Conservation (phyloP, 2,888 invertebrate species). For the Hyppa rectilinea region DNA sequence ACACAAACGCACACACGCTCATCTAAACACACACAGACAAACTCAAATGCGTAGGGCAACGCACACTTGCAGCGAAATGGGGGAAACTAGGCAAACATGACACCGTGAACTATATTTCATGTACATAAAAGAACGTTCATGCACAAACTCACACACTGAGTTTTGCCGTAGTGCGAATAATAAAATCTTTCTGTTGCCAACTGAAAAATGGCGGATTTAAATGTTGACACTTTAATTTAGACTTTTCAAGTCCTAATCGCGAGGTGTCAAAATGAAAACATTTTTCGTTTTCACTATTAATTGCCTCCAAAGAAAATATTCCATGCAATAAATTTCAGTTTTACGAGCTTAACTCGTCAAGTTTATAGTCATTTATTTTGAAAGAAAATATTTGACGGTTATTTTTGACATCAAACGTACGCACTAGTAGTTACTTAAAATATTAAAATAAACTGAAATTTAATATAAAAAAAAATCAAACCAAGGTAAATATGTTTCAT, state of each 20-base stretch:
- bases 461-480: neutral
- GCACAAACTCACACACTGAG: slow-evolving; percentile 61
- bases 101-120: slow-evolving; percentile 73
- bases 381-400: slow-evolving; percentile 23
- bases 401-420: slow-evolving; percentile 36
- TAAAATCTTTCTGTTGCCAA: slow-evolving; percentile 67
- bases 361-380: slow-evolving; percentile 51
- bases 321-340: slow-evolving; percentile 46
- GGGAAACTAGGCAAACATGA: slow-evolving; percentile 71
- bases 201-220: slow-evolving; percentile 60
- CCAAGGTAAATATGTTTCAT: neutral
- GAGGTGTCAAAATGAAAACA: slow-evolving; percentile 54
- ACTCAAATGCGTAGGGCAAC: slow-evolving; percentile 52
- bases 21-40: slow-evolving; percentile 51
- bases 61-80: slow-evolving; percentile 65
- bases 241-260: slow-evolving; percentile 47
- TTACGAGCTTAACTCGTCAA: slow-evolving; percentile 42
- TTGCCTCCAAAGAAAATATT: slow-evolving; percentile 58
- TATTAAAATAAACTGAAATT: slow-evolving; percentile 10
- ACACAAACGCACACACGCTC: slow-evolving; percentile 60
- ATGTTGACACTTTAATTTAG: slow-evolving; percentile 63
- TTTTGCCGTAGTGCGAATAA: slow-evolving; percentile 61
- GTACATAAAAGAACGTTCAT: slow-evolving; percentile 57
- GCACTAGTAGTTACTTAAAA: slow-evolving; percentile 9
- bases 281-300: slow-evolving; percentile 60